Conservation (phyloP, 2,113 vertebrate species). For the Spilogale gracilis region DNA sequence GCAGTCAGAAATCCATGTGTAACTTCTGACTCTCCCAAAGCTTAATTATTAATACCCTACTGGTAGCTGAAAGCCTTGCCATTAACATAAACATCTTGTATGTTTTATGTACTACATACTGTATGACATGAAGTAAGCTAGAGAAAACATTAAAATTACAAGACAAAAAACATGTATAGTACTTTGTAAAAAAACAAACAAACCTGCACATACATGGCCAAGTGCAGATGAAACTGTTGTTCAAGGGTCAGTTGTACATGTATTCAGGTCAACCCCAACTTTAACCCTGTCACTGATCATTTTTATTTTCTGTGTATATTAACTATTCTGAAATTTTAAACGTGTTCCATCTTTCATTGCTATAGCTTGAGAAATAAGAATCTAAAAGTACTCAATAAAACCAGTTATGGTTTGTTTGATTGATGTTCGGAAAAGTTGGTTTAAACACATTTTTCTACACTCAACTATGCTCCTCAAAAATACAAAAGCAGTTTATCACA, state of each 20-base stretch:
- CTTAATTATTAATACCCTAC: background rate
- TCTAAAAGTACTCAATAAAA: background rate
- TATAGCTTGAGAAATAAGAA: constrained; percentile 12
- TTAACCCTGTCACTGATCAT: background rate
- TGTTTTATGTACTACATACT: background rate
- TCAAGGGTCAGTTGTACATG: background rate
- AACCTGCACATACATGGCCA: background rate
- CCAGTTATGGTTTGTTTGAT: background rate
- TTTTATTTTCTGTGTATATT: background rate
- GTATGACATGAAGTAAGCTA: background rate
- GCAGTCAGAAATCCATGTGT: background rate
- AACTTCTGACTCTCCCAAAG: background rate
- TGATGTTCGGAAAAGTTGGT: background rate
- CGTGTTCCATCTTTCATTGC: background rate
- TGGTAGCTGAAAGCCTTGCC: background rate
- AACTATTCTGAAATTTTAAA: background rate
- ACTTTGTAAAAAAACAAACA: background rate
- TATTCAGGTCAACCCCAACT: background rate
- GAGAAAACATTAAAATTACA: background rate
- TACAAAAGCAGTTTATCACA: constrained; percentile 8
- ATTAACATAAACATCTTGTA: background rate
- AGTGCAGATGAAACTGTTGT: background rate
- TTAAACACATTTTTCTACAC: background rate
- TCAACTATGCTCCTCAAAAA: constrained; percentile 16
- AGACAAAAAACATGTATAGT: background rate